A percentile compares a stretch with the other conserved stretches of the same genome.
Conservation (phyloP, 2,888 invertebrate genomes). For the Erebia ligea region DNA sequence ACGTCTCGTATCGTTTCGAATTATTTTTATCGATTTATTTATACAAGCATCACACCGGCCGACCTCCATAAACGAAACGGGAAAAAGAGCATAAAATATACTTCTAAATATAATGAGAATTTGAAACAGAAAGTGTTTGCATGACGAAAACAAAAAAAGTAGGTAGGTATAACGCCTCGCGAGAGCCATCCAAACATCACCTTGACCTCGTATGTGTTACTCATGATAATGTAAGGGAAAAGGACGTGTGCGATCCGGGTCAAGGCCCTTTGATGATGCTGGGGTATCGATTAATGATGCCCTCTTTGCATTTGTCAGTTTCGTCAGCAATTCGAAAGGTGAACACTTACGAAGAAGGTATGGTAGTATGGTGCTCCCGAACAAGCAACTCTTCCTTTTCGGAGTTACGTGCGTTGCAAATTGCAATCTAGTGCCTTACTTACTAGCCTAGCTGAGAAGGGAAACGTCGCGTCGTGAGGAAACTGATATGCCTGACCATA, state of each 20-base stretch:
- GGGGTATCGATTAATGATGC: constrained; percentile 24
- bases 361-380: background rate
- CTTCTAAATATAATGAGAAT: constrained; percentile 31
- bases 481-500: background rate
- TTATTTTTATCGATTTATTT: constrained; percentile 5
- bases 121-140: constrained; percentile 41
- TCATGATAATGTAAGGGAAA: constrained; percentile 58
- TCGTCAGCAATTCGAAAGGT: background rate
- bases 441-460: background rate
- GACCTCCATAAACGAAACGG: constrained; percentile 12
- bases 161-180: constrained; percentile 52
- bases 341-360: background rate
- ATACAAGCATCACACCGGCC: background rate
- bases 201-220: constrained; percentile 65
- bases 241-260: constrained; percentile 47
- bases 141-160: constrained; percentile 14
- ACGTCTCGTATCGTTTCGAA: constrained; percentile 8
- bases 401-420: no score
- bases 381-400: no score
- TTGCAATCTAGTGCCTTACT: no score
- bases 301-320: background rate
- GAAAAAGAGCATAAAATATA: constrained; percentile 21
- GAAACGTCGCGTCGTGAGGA: background rate
- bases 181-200: constrained; percentile 61
- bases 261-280: constrained; percentile 31